These are phyloP conservation scores for Calliphora vicina DNA, from an alignment of 1,140 invertebrate genomes.

Conservation along the genomic window DNA sequence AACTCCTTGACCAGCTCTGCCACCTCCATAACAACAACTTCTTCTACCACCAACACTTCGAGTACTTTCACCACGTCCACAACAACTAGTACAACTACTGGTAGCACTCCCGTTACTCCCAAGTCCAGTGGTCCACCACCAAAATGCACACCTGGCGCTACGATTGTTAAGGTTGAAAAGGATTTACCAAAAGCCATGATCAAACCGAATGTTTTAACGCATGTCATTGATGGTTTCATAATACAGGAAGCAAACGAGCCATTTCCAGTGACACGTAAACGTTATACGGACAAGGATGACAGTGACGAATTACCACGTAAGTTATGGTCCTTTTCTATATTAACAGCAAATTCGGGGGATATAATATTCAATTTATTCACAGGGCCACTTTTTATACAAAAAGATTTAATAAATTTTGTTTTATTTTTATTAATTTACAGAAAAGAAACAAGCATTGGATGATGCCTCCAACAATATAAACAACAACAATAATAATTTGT, in stretches of 20 bases:
- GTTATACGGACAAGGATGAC: conserved; percentile 65
- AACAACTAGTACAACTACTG: conserved; percentile 28
- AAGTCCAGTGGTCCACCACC: conserved; percentile 40
- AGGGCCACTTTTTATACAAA: no score
- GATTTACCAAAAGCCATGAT: conserved; percentile 91
- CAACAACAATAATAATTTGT: conserved; percentile 14
- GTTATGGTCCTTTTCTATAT: conserved; percentile 37
- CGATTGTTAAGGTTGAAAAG: conserved; percentile 67
- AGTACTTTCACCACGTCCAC: conserved; percentile 6
- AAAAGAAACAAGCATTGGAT: conserved; percentile 63
- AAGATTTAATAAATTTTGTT: conserved; percentile 19
- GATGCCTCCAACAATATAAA: conserved; percentile 38
- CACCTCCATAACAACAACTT: conserved; percentile 5
- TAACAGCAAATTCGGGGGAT: no score
- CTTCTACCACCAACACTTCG: background rate
- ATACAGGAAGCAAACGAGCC: conserved; percentile 93
- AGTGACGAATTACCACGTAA: conserved; percentile 74
- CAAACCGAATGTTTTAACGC: conserved; percentile 94
- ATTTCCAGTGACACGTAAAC: conserved; percentile 80
- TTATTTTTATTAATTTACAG: conserved; percentile 43
- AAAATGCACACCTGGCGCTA: conserved; percentile 38
- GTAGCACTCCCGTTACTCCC: background rate
- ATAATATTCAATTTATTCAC: no score
- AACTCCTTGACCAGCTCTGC: background rate
- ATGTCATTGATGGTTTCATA: conserved; percentile 96